These are phyloP conservation scores for Silurus lanzhouensis DNA, from an alignment of 2,797 vertebrate genomes.

Conservation along the genomic window DNA sequence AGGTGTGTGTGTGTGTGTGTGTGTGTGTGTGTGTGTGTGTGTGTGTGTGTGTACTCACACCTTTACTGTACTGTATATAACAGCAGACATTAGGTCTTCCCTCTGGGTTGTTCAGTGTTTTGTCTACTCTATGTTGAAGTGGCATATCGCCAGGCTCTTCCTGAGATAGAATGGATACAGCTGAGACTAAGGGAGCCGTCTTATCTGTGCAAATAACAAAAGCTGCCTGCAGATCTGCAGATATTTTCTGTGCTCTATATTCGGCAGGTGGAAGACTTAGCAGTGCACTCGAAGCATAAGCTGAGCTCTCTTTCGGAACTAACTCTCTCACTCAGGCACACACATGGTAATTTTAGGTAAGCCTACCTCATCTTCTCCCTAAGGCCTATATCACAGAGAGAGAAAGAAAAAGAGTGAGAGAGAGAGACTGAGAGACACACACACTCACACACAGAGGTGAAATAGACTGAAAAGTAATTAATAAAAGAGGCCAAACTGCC, in stretches of 20 bases:
- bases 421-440: conserved; percentile 24
- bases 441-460: conserved; percentile 30
- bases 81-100: conserved; percentile 20
- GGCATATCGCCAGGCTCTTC: conserved; percentile 7
- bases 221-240: background rate
- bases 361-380: conserved; percentile 2
- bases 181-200: background rate
- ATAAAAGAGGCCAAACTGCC: conserved; percentile 49
- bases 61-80: conserved; percentile 13
- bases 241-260: conserved; percentile 2
- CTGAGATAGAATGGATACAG: conserved; percentile 32
- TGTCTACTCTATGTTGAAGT: background rate
- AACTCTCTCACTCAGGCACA: background rate
- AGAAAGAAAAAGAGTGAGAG: conserved; percentile 3
- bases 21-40: conserved; percentile 14
- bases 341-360: conserved; percentile 1
- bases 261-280: background rate
- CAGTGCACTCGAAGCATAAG: conserved; percentile 14
- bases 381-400: conserved; percentile 22
- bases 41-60: conserved; percentile 13
- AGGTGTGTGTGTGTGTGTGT: conserved; percentile 7
- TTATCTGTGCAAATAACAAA: conserved; percentile 35
- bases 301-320: conserved; percentile 25
- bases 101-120: conserved; percentile 11
- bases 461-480: conserved; percentile 51